Evolutionary conservation across 2,888 invertebrate genomes (phyloP).

Genomic region (Cybosia mesomella): DNA sequence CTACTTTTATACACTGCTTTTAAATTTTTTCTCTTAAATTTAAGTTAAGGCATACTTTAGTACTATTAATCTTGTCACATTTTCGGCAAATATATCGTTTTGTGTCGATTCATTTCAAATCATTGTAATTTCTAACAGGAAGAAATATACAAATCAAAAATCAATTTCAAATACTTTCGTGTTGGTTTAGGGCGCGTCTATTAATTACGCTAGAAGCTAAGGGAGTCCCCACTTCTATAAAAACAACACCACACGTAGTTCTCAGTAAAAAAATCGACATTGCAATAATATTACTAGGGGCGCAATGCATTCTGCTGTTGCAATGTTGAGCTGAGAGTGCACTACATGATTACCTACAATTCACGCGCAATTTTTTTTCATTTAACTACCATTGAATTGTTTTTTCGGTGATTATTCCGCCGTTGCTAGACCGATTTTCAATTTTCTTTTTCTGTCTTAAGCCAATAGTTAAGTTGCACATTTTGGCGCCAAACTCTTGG

Average conservation of each 20-base stretch:
- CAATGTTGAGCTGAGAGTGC: no score
- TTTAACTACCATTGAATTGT: no score
- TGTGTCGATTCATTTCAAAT: neutral
- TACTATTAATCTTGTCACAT: conserved; percentile 43
- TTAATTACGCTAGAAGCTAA: neutral
- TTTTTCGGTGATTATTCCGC: no score
- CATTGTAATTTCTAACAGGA: neutral
- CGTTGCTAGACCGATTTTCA: no score
- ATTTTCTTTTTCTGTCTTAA: no score
- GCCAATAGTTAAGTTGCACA: no score
- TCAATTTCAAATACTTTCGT: neutral
- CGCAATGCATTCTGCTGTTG: no score
- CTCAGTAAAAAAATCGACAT: neutral
- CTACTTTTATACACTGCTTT: conserved; percentile 1
- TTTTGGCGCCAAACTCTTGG: no score
- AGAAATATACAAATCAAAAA: neutral
- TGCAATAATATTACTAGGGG: neutral
- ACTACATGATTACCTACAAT: no score
- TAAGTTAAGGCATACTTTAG: conserved; percentile 47
- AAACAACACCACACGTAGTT: no score
- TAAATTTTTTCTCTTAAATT: conserved; percentile 36
- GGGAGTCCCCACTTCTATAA: neutral
- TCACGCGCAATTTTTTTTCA: no score
- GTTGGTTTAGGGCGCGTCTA: neutral
- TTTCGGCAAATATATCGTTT: conserved; percentile 29